Conservation (phyloP, 2,797 vertebrate species). For the Sebastes vulpes region DNA sequence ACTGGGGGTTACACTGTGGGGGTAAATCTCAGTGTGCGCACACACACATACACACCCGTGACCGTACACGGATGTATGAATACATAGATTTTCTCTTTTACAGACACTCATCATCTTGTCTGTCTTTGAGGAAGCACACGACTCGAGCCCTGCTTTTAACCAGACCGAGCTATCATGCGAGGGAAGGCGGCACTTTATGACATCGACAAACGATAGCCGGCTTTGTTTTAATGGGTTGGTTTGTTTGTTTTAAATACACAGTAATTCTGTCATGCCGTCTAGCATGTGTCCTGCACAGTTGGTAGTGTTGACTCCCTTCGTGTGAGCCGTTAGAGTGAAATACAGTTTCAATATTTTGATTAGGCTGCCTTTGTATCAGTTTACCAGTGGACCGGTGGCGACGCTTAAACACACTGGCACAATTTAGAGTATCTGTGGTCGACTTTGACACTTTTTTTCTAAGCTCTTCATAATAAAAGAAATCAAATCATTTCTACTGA, state of each 20-base stretch:
- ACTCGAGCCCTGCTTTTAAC: slow-evolving; percentile 50
- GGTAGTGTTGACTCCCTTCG: slow-evolving; percentile 10
- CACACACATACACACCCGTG: slow-evolving; percentile 34
- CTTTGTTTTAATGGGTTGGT: slow-evolving; percentile 70
- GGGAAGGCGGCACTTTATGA: slow-evolving; percentile 61
- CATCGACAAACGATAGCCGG: slow-evolving; percentile 59
- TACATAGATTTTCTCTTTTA: slow-evolving; percentile 39
- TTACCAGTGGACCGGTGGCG: slow-evolving; percentile 3
- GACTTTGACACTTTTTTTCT: background rate
- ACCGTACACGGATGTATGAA: slow-evolving; percentile 41
- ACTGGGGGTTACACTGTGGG: slow-evolving; percentile 81
- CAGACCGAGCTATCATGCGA: slow-evolving; percentile 57
- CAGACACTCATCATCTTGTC: slow-evolving; percentile 54
- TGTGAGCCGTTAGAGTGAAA: slow-evolving; percentile 21
- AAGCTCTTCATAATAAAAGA: background rate
- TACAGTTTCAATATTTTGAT: slow-evolving; percentile 9
- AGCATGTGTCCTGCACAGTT: slow-evolving; percentile 28
- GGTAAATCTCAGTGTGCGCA: slow-evolving; percentile 42
- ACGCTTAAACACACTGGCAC: background rate
- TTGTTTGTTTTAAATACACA: slow-evolving; percentile 68
- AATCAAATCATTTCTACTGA: background rate
- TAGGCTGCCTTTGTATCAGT: background rate
- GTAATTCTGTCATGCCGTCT: slow-evolving; percentile 51
- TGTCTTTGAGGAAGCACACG: slow-evolving; percentile 36
- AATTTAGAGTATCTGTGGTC: background rate